A percentile compares a stretch with the other conserved stretches of the same genome.
phyloP scores from a whole-genome alignment of 2,797 vertebrate genomes.

The Hybognathus amarus region DNA sequence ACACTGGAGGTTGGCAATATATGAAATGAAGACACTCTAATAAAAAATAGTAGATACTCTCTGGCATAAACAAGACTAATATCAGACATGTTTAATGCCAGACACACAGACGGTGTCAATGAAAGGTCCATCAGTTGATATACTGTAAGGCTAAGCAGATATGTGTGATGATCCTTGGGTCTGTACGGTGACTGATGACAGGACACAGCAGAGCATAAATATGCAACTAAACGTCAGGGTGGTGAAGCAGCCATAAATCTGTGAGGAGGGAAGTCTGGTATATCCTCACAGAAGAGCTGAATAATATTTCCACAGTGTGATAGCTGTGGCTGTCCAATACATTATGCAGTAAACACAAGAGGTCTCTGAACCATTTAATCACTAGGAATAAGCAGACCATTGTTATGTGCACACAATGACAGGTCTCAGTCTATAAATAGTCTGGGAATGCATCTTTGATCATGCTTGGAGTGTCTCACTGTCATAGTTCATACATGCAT shows the following conservation, averaged over 20 bases:
- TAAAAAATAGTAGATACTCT: neutral
- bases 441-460: slow-evolving; percentile 27
- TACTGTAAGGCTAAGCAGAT: slow-evolving; percentile 64
- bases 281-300: slow-evolving; percentile 35
- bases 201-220: slow-evolving; percentile 68
- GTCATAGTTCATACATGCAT: slow-evolving; percentile 12
- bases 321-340: slow-evolving; percentile 28
- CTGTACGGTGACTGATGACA: slow-evolving; percentile 74
- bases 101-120: slow-evolving; percentile 29
- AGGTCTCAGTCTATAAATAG: slow-evolving; percentile 9
- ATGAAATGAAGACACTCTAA: neutral
- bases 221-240: slow-evolving; percentile 65
- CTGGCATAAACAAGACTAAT: slow-evolving; percentile 35
- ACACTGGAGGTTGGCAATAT: neutral
- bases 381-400: neutral
- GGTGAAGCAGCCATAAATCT: slow-evolving; percentile 71
- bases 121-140: slow-evolving; percentile 66
- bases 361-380: slow-evolving; percentile 42
- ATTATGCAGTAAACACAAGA: slow-evolving; percentile 43
- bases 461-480: slow-evolving; percentile 37
- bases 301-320: slow-evolving; percentile 38
- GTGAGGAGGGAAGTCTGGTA: slow-evolving; percentile 41
- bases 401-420: slow-evolving; percentile 39
- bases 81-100: slow-evolving; percentile 37
- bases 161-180: slow-evolving; percentile 74